These are phyloP conservation scores for Apodemus speciosus DNA, from an alignment of 2,113 vertebrate species.

Conservation along the genomic window DNA sequence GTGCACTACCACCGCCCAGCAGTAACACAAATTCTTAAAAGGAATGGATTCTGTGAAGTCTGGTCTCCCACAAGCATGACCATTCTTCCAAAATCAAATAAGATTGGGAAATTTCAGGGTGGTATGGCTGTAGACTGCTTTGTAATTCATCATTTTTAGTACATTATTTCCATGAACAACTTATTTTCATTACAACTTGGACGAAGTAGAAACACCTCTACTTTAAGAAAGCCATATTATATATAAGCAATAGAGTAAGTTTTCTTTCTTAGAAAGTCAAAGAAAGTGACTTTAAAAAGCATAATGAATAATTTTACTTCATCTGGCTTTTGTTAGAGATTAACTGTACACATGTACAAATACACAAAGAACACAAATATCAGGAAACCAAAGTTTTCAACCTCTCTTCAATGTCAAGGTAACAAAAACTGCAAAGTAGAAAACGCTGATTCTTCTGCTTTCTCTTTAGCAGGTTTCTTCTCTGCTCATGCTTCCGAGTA, in stretches of 20 bases:
- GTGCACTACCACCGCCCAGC: no score
- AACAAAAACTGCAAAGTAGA: slow-evolving; percentile 66
- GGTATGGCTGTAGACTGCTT: neutral
- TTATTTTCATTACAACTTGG: slow-evolving; percentile 52
- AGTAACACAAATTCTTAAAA: slow-evolving; percentile 55
- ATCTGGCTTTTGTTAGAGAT: slow-evolving; percentile 15
- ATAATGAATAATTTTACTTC: slow-evolving; percentile 61
- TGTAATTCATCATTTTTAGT: slow-evolving; percentile 63
- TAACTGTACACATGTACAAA: slow-evolving; percentile 51
- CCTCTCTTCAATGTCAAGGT: slow-evolving; percentile 37
- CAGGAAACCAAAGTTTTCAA: slow-evolving; percentile 37
- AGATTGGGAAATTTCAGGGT: neutral
- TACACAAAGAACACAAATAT: slow-evolving; percentile 57
- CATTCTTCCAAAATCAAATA: slow-evolving; percentile 21
- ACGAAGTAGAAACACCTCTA: slow-evolving; percentile 44
- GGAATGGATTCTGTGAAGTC: slow-evolving; percentile 41
- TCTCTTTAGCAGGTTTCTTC: slow-evolving; percentile 77
- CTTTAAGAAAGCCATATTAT: slow-evolving; percentile 42
- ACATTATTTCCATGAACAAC: slow-evolving; percentile 42
- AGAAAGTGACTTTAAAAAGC: slow-evolving; percentile 51
- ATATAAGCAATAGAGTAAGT: slow-evolving; percentile 44
- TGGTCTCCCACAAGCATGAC: neutral
- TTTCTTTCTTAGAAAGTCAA: slow-evolving; percentile 31
- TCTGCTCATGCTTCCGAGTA: slow-evolving; percentile 72
- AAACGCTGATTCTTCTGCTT: slow-evolving; percentile 88